phyloP scores from a whole-genome alignment of 2,797 vertebrate species.

The Brotula barbata region DNA sequence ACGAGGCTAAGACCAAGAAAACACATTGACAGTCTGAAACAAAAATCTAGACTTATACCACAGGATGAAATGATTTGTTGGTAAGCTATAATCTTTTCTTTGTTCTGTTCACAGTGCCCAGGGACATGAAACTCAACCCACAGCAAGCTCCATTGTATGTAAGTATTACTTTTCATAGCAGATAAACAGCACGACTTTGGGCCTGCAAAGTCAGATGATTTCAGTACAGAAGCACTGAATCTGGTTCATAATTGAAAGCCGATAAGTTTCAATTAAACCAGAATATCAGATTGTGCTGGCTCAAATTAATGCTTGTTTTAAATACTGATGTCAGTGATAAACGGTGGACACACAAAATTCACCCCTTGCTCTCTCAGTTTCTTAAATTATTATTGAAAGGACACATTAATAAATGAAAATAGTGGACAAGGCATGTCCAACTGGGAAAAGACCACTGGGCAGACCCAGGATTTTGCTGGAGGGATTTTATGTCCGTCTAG shows the following conservation, averaged over 20 bases:
- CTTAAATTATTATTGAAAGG: constrained; percentile 9
- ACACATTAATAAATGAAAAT: constrained; percentile 16
- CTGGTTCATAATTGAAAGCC: too few relatives aligned
- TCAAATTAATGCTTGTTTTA: too few relatives aligned
- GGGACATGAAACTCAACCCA: constrained; percentile 99
- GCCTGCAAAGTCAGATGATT: constrained; percentile 6
- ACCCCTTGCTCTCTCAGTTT: neutral
- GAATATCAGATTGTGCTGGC: neutral
- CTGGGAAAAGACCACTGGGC: too few relatives aligned
- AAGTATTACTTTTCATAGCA: constrained; percentile 75
- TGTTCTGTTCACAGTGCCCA: constrained; percentile 83
- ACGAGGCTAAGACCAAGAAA: too few relatives aligned
- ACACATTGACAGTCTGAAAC: too few relatives aligned
- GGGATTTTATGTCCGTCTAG: too few relatives aligned
- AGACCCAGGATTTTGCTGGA: neutral
- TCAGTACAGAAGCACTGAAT: neutral
- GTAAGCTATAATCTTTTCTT: constrained; percentile 21
- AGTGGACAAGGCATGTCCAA: too few relatives aligned
- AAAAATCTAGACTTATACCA: too few relatives aligned
- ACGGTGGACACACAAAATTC: too few relatives aligned
- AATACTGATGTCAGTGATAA: neutral
- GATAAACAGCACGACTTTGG: constrained; percentile 1
- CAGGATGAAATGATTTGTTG: neutral
- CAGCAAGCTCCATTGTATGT: constrained; percentile 97
- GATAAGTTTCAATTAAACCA: too few relatives aligned